Evolutionary conservation across 2,113 vertebrate species (phyloP).

Genomic region (Perca schrenkii): DNA sequence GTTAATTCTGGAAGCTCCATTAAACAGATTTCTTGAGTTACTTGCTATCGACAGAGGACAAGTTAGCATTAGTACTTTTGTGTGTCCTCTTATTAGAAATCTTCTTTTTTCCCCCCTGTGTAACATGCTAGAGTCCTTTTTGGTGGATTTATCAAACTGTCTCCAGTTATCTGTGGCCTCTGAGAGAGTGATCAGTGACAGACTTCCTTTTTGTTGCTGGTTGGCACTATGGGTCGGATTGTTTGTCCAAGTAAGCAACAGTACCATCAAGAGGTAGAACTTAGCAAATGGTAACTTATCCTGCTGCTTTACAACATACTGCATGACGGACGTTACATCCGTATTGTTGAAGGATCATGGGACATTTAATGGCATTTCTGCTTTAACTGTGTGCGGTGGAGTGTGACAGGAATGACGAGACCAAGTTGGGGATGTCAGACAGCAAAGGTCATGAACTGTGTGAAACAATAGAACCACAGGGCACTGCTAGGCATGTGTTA

Average conservation of each 20-base stretch:
- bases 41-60: slow-evolving; percentile 15
- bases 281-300: slow-evolving; percentile 22
- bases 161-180: slow-evolving; percentile 46
- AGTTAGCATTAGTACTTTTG: slow-evolving; percentile 3
- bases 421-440: neutral
- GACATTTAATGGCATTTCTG: slow-evolving; percentile 39
- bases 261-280: slow-evolving; percentile 14
- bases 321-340: slow-evolving; percentile 4
- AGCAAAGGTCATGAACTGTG: slow-evolving; percentile 48
- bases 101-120: neutral
- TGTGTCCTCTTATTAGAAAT: slow-evolving; percentile 25
- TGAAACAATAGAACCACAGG: slow-evolving; percentile 17
- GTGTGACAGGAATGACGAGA: slow-evolving; percentile 2
- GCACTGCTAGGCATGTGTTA: slow-evolving; percentile 1
- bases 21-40: slow-evolving; percentile 27
- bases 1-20: neutral
- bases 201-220: slow-evolving; percentile 30
- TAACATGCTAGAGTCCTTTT: slow-evolving; percentile 2
- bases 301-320: slow-evolving; percentile 5
- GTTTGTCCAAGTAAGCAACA: slow-evolving; percentile 30
- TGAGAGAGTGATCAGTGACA: slow-evolving; percentile 46
- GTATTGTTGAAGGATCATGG: slow-evolving; percentile 25
- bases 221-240: slow-evolving; percentile 8
- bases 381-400: slow-evolving; percentile 23
- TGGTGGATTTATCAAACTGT: slow-evolving; percentile 37